Percentiles rank a stretch among this genome's conserved stretches.
phyloP scores from a whole-genome alignment of 2,113 vertebrate species.

The Scortum barcoo region DNA sequence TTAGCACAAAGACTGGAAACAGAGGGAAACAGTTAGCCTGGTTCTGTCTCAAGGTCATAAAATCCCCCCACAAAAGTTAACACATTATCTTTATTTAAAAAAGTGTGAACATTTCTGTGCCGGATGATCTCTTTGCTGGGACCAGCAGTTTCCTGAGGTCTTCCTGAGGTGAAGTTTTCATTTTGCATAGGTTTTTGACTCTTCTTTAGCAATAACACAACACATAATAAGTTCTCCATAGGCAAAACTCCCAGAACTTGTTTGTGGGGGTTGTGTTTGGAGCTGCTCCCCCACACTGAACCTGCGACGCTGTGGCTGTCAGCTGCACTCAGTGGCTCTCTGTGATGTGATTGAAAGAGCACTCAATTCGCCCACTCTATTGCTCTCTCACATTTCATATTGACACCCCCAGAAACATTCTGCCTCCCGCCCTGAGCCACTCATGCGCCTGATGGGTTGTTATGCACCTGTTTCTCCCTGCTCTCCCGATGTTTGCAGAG shows the following conservation, averaged over 20 bases:
- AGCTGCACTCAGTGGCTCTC: slow-evolving; percentile 33
- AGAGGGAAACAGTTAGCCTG: not conserved
- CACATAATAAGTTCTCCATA: not conserved
- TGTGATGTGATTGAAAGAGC: slow-evolving; percentile 47
- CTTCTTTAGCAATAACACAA: not conserved
- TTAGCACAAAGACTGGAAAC: not conserved
- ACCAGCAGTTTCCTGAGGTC: not conserved
- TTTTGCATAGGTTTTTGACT: not conserved
- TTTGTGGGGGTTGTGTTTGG: not conserved
- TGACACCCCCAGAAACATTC: slow-evolving; percentile 45
- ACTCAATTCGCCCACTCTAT: slow-evolving; percentile 46
- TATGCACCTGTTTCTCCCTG: slow-evolving; percentile 61
- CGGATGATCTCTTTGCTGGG: not conserved
- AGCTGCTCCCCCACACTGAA: slow-evolving; percentile 12
- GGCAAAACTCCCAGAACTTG: not conserved
- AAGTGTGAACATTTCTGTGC: not conserved
- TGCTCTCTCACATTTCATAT: slow-evolving; percentile 45
- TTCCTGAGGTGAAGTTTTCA: not conserved
- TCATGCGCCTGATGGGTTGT: slow-evolving; percentile 32
- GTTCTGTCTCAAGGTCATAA: not conserved
- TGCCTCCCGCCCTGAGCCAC: slow-evolving; percentile 25
- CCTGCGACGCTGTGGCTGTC: slow-evolving; percentile 12
- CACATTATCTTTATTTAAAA: not conserved
- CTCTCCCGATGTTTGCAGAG: slow-evolving; percentile 52
- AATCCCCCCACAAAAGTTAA: not conserved